Conservation (phyloP, 2,113 vertebrate genomes). For the Tringa solitaria region DNA sequence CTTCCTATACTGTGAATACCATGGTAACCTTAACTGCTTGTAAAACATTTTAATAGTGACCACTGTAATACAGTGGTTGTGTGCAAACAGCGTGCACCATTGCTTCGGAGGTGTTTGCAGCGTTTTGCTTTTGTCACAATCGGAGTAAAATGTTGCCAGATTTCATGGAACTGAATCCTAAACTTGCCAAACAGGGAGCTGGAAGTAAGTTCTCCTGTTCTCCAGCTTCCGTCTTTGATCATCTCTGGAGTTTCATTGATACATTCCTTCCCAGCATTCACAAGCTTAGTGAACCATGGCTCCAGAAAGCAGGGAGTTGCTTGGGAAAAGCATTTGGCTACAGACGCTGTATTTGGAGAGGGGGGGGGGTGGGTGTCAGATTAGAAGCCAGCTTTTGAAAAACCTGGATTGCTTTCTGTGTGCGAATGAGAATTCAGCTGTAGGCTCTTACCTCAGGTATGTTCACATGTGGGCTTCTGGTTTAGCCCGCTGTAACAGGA, state of each 20-base stretch:
- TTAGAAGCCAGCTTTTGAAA: constrained; percentile 10
- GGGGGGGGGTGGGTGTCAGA: neutral
- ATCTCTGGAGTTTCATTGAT: constrained; percentile 29
- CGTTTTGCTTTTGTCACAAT: neutral
- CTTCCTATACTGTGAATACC: neutral
- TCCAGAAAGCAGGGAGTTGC: neutral
- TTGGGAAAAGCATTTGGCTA: constrained; percentile 34
- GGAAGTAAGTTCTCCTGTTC: neutral
- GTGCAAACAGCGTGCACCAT: constrained; percentile 29
- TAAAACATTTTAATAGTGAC: constrained; percentile 58
- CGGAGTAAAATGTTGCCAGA: neutral
- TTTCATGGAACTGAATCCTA: neutral
- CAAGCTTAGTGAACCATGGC: constrained; percentile 6
- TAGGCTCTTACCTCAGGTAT: constrained; percentile 27
- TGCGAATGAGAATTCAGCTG: constrained; percentile 31
- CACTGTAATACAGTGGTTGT: constrained; percentile 33
- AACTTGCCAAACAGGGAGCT: neutral
- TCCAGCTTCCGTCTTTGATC: neutral
- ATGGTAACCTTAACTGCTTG: constrained; percentile 32
- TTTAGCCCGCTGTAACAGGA: neutral
- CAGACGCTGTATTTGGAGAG: neutral
- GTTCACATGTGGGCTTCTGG: constrained; percentile 24
- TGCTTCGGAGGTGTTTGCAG: neutral
- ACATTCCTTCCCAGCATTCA: neutral
- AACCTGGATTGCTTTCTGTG: neutral